phyloP scores from a whole-genome alignment of 2,797 vertebrate genomes.

The Otus scops region DNA sequence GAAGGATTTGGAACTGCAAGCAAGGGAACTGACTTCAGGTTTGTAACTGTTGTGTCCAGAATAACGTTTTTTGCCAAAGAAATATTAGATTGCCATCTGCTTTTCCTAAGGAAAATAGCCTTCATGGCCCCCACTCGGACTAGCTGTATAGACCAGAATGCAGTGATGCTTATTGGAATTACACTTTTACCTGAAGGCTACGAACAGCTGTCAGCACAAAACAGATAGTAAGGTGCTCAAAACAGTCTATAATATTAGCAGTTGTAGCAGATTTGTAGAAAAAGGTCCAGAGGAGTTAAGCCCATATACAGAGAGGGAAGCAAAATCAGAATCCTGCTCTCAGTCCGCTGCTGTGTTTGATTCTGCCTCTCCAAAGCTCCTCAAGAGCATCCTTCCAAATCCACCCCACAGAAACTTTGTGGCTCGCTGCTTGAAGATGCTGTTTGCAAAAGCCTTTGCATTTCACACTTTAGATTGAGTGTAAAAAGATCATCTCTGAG shows the following conservation, averaged over 20 bases:
- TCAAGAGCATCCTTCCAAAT: neutral
- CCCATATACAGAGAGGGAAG: neutral
- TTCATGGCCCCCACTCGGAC: neutral
- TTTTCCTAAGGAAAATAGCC: neutral
- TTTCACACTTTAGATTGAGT: neutral
- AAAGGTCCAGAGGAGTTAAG: neutral
- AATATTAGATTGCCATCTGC: neutral
- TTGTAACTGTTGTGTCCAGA: neutral
- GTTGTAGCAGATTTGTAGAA: neutral
- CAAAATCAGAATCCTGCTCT: neutral
- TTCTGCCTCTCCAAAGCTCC: neutral
- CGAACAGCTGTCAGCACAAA: neutral
- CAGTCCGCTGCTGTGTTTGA: neutral
- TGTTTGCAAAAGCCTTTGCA: neutral
- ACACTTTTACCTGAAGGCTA: neutral
- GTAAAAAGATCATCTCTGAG: neutral
- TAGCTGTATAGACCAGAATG: neutral
- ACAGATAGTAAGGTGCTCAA: neutral
- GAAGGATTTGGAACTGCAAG: neutral
- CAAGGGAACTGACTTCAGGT: neutral
- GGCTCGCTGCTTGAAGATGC: neutral
- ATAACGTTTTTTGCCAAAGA: neutral
- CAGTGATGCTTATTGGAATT: neutral
- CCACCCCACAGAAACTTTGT: fast-evolving
- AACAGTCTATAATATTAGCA: neutral